Evolutionary conservation across 1,140 invertebrate genomes (phyloP), one percentile per base, ranked within the genome.

Genomic region (Lithobius niger): DNA sequence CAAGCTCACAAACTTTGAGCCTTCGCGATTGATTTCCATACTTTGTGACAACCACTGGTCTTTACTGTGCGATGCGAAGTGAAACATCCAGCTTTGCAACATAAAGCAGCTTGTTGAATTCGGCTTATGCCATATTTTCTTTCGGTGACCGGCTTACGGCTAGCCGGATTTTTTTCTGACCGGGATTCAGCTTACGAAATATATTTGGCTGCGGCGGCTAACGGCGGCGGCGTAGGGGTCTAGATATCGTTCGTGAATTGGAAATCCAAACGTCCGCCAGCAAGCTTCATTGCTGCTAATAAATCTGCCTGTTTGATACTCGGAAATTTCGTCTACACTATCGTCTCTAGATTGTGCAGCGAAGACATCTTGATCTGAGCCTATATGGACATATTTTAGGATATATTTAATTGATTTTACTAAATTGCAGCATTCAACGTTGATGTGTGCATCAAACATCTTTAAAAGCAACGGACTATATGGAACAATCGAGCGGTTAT

Each of bases 401-500:
- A 58, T 55, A 27, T 52, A 58, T 27, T 58, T 52, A 2, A 48
- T 56, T 19, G 50, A 50, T 40, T 31, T 47, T 36, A 25, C 54
- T n/a, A n/a, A n/a, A n/a, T n/a, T n/a, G 36, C 55, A 65, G 27
- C 55, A 54, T 55, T 67, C 60, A 10, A 67, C 65, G 50, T 66
- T 67, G 24, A 66, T 62, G 50, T 67, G 65, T 18, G 48, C 61
- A 52, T 77, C 66, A 57, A 69, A 78, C 47, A 61, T 74, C 62
- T 70, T 69, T 2, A 60, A 68, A 10, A 79, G 65, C 3, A 75
- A 53, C 19, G 72, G 69, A 58, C 67, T 73, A 66, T 78, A 78
- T 47, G 73, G 75, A 27, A 77, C 74, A 50, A 78, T 62, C 71
- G 70, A 77, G 31, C 65, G 52, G 59, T 76, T 77, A 61, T 75